phyloP scores from a whole-genome alignment of 2,797 vertebrate genomes.

The Silurus lanzhouensis region DNA sequence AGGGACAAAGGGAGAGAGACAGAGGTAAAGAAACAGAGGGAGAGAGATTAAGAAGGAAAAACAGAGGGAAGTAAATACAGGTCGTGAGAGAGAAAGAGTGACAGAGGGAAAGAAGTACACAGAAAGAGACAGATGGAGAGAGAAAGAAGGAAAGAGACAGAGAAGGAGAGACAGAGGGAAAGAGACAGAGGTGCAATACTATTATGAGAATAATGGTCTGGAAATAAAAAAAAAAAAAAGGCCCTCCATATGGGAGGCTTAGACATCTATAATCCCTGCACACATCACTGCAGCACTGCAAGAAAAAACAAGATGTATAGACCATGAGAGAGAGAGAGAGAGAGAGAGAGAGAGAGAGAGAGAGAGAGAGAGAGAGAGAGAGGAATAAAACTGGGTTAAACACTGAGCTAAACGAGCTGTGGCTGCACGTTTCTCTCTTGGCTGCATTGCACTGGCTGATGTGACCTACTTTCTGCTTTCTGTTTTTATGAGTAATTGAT shows the following conservation, averaged over 20 bases:
- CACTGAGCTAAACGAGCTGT: slow-evolving; percentile 4
- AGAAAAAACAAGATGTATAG: slow-evolving; percentile 11
- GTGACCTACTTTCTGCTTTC: slow-evolving; percentile 44
- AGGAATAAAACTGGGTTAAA: slow-evolving; percentile 22
- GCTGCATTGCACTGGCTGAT: slow-evolving; percentile 22
- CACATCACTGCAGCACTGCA: slow-evolving; percentile 6
- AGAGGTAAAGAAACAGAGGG: too few species aligned
- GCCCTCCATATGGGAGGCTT: slow-evolving; percentile 16
- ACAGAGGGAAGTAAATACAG: too few species aligned
- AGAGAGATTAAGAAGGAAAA: too few species aligned
- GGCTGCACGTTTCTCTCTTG: slow-evolving; percentile 8
- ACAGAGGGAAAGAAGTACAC: background rate
- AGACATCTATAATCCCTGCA: slow-evolving; percentile 21
- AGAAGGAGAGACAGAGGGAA: background rate
- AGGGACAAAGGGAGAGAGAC: too few species aligned
- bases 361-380: background rate
- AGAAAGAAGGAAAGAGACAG: background rate
- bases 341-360: background rate
- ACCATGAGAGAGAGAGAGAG: background rate
- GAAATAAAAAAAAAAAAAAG: background rate
- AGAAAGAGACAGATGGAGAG: background rate
- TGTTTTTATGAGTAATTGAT: slow-evolving; percentile 39
- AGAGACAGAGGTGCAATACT: background rate
- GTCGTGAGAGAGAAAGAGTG: background rate
- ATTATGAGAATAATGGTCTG: slow-evolving; percentile 18